Percentiles rank a stretch among this genome's conserved stretches.
phyloP scores from a whole-genome alignment of 2,797 vertebrate species.

The Garrulus glandarius region DNA sequence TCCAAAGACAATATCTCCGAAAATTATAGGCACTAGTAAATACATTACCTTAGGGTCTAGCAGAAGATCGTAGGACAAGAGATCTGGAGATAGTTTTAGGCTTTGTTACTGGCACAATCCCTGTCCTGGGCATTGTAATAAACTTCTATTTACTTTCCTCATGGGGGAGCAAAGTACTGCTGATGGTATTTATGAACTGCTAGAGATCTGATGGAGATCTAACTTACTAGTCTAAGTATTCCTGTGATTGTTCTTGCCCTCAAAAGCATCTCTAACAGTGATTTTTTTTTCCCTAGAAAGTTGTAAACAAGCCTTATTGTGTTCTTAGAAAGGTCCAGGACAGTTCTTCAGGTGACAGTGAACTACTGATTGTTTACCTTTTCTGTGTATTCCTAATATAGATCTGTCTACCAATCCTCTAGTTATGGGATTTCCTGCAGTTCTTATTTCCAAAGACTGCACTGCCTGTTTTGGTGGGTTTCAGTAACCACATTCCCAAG shows the following conservation, averaged over 20 bases:
- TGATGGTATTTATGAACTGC: neutral
- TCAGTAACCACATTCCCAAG: neutral
- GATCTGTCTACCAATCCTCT: neutral
- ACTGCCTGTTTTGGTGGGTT: neutral
- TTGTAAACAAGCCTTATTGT: neutral
- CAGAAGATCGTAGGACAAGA: neutral
- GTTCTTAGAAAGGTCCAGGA: neutral
- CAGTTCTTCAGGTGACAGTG: neutral
- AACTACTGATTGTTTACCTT: neutral
- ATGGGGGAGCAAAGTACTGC: neutral
- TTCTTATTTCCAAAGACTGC: neutral
- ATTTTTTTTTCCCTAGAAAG: neutral
- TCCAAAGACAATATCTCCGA: neutral
- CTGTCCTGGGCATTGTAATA: neutral
- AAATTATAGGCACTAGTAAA: neutral
- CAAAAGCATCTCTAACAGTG: neutral
- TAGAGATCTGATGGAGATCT: neutral
- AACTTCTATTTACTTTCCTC: neutral
- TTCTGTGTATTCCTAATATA: neutral
- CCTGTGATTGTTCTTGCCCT: neutral
- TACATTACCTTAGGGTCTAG: neutral
- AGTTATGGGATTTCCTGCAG: neutral
- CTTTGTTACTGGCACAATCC: neutral
- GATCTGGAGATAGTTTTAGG: neutral
- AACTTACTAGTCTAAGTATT: neutral